Percentiles rank a stretch among this genome's conserved stretches.
phyloP scores from a whole-genome alignment of 2,888 invertebrate genomes.

The Melieria picta region DNA sequence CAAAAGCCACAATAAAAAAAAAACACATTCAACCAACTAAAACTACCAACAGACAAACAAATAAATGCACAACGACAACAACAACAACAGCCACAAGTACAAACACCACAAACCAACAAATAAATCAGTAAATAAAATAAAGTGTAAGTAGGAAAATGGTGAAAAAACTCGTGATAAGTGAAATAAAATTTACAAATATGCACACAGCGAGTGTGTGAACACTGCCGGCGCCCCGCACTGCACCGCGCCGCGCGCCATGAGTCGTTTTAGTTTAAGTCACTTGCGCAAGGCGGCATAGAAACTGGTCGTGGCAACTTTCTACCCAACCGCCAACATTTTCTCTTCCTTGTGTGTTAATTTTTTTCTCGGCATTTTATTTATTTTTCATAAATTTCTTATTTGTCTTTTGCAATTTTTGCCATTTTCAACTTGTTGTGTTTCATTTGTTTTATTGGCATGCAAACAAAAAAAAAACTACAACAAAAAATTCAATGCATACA shows the following conservation, averaged over 20 bases:
- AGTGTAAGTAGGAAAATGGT: constrained; percentile 1
- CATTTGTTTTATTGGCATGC: not conserved
- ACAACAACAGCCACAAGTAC: constrained; percentile 6
- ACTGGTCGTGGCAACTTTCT: constrained; percentile 47
- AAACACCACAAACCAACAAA: constrained; percentile 25
- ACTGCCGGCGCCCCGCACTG: no score
- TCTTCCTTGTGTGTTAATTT: constrained; percentile 52
- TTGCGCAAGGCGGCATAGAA: constrained; percentile 29
- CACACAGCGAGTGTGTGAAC: constrained; percentile 2
- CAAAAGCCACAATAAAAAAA: constrained; percentile 33
- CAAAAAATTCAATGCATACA: no score
- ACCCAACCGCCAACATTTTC: constrained; percentile 44
- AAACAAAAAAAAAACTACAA: no score
- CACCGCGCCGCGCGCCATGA: not conserved
- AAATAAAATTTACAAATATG: constrained; percentile 18
- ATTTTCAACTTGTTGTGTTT: no score
- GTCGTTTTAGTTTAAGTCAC: constrained; percentile 22
- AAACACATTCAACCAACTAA: no score
- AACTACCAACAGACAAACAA: constrained; percentile 2
- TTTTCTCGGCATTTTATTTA: constrained; percentile 4
- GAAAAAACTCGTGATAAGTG: not conserved
- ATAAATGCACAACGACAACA: constrained; percentile 18
- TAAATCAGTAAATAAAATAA: constrained; percentile 4
- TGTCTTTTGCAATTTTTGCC: no score
- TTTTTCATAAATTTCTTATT: no score